Evolutionary conservation across 2,113 vertebrate species (phyloP).

Genomic region (Lipotes vexillifer): DNA sequence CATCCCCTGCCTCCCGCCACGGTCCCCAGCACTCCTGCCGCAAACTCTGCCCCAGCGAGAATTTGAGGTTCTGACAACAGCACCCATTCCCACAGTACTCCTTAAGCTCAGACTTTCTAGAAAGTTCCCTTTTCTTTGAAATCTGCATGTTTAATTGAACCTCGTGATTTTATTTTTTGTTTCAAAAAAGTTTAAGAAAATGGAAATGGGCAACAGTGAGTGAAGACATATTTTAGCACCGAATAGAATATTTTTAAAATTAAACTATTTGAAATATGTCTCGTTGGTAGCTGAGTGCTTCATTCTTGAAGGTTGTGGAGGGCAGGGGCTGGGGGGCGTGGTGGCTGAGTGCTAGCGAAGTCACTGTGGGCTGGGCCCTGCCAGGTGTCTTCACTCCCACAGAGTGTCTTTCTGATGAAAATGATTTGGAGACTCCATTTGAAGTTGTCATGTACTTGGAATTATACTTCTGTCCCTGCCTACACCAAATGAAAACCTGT

Average conservation of each 20-base stretch:
- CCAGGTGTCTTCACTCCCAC: not conserved
- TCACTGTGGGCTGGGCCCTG: not conserved
- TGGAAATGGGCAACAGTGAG: slow-evolving; percentile 72
- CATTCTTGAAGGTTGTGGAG: not conserved
- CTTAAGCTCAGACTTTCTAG: slow-evolving; percentile 66
- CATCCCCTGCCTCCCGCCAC: not conserved
- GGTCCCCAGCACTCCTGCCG: not conserved
- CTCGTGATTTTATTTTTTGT: slow-evolving; percentile 78
- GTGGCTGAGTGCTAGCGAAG: not conserved
- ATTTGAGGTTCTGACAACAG: slow-evolving; percentile 51
- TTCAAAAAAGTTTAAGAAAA: slow-evolving; percentile 72
- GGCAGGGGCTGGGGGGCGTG: not conserved
- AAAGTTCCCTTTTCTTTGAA: slow-evolving; percentile 60
- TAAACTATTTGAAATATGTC: slow-evolving; percentile 83
- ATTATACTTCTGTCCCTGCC: not conserved
- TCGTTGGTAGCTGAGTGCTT: slow-evolving; percentile 4
- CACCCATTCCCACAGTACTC: not conserved
- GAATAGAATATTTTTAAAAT: slow-evolving; percentile 87
- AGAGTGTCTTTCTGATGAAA: not conserved
- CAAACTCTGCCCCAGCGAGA: slow-evolving; percentile 38
- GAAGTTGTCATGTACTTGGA: not conserved
- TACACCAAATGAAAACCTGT: not conserved
- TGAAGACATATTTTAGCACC: slow-evolving; percentile 87
- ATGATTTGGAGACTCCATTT: not conserved
- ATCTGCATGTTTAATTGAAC: slow-evolving; percentile 79